Evolutionary conservation across 2,113 vertebrate species (phyloP), one percentile per base, ranked within the genome.

Genomic region (Platysteira castanea): DNA sequence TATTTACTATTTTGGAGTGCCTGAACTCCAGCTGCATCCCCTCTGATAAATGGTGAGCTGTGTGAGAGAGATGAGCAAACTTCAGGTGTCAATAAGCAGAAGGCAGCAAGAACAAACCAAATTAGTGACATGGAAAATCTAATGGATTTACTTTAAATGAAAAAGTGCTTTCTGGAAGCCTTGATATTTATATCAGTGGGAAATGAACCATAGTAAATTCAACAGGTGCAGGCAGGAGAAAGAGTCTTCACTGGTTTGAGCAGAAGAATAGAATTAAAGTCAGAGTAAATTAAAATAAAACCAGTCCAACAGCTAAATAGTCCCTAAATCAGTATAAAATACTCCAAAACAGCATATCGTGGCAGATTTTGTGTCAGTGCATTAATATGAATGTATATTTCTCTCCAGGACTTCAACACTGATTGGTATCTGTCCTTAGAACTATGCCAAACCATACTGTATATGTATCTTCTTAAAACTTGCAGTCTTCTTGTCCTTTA

Each of bases 1-100:
- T 79, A 63, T 90, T 96, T 97, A 93, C 67, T 91, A 61, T 97
- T 94, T 96, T 97, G 90, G 83, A 93, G 71, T 50, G 65, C 91
- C 70, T 95, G 83, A 91, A 94, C 75, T 83, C 77, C 92, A 95
- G 90, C 91, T 95, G 71, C 21, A 23, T 90, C 76, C 76, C 35
- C 39, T 96, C 57, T 95, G 79, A 93, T 97, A 93, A 96, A 82
- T 54, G 61, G 91, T 81, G 79, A 67, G 67, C 73, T 73, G 65
- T 94, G 86, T 84, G 74, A 96, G 77, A 89, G 18, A 90, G 79
- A 95, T 93, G 88, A 91, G 59, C 65, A 93, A 84, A 71, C 50
- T 96, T 96, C 68, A 95, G 95, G 76, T 97, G 93, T 91, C 42
- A 94, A 27, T 91, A 91, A 90, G 53, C 46, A 93, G 61, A 33